Base-by-base conservation (phyloP, 1,140 invertebrate species). In the Venustaconcha ellipsiformis region DNA sequence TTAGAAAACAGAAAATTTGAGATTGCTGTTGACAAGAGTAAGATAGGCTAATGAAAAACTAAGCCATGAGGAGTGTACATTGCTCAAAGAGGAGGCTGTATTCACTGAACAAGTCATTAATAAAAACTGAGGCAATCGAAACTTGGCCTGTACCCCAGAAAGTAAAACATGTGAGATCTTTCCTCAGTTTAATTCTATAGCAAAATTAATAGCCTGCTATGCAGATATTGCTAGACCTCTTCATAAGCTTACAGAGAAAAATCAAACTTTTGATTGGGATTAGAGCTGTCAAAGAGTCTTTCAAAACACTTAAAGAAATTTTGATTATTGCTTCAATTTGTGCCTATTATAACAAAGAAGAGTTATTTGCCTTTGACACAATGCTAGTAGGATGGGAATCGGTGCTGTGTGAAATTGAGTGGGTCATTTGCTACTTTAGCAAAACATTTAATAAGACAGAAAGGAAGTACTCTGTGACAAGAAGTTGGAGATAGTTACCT, bases 1-100 rank as follows among this genome's bases (percentile, higher is more conserved):
- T 86, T 66, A 84, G 91, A 4, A 81, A 90, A 92, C 76, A 0
- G 58, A 73, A 23, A 63, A 89, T 48, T 60, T 92, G 1, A 20
- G 68, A n/a, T 65, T 80, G 58, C 79, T 92, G 14, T 83, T 91
- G 14, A 62, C 85, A 37, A 78, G 83, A 59, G 72, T 92, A 8
- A 70, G 69, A 62, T 20, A 73, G 63, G 67, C 67, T 26, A 74
- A 72, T 26, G 62, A 76, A 30, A 82, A 66, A 48, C 70, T 78
- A 30, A 74, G 77, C 57, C 70, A 57, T 56, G 67, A 70, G 12
- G 80, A 82, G 74, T 80, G 78, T 55, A 1, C 60, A n/a, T 77
- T 82, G 48, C 64, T 71, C 14, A 59, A 72, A 48, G 55, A 14
- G 65, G n/a, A 58, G 11, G n/a, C 64, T 37, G 64, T 26, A 14